Percentiles rank a stretch among this genome's conserved stretches.
Evolutionary conservation across 1,140 invertebrate species (phyloP).

Genomic region (Heliconius hewitsoni): DNA sequence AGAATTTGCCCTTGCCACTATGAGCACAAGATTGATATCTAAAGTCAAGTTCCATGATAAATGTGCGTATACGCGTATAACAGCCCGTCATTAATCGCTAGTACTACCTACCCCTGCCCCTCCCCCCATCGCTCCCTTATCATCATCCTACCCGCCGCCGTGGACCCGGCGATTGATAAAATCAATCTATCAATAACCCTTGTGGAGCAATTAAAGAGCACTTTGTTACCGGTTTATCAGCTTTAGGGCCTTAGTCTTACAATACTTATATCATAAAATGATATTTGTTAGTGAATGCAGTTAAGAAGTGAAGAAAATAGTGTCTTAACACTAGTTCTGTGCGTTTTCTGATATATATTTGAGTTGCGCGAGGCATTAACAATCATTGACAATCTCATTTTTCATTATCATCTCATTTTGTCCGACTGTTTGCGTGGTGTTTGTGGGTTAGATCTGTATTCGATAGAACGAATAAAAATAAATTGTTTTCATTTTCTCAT

Average conservation of each 20-base stretch:
- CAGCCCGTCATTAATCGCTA: constrained; percentile 27
- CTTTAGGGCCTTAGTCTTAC: background rate
- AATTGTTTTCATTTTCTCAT: too few species aligned
- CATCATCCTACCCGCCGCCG: background rate
- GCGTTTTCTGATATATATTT: too few species aligned
- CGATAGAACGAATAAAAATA: too few species aligned
- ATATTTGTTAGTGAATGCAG: background rate
- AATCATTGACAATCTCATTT: background rate
- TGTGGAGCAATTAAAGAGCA: constrained; percentile 45
- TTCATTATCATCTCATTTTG: background rate
- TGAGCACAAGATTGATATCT: background rate
- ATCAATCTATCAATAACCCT: constrained; percentile 50
- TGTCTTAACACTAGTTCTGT: too few species aligned
- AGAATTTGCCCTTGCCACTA: background rate
- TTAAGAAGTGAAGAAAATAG: too few species aligned
- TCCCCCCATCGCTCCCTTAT: too few species aligned
- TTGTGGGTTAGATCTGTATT: too few species aligned
- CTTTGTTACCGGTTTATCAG: constrained; percentile 38
- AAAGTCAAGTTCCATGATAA: background rate
- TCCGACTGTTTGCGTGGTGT: too few species aligned
- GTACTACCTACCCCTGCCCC: background rate
- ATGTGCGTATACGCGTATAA: background rate
- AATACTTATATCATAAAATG: background rate
- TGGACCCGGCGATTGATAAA: constrained; percentile 35
- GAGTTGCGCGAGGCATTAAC: too few species aligned